Conservation (phyloP, 2,888 invertebrate species). For the Himalopsyche anomala region DNA sequence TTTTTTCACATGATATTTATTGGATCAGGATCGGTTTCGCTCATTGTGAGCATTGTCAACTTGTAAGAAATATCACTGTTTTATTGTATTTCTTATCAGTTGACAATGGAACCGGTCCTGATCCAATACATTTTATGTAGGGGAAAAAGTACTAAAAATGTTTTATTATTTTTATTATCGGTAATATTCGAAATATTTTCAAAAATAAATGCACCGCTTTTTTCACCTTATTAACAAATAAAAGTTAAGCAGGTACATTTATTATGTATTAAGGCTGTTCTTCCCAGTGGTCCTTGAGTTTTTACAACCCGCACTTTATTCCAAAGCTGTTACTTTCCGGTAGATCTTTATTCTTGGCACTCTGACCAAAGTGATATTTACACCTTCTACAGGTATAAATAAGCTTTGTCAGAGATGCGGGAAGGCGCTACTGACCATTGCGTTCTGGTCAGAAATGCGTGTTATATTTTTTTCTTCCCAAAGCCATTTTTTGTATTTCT, state of each 20-base stretch:
- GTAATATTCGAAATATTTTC: too few relatives aligned
- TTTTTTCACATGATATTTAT: too few relatives aligned
- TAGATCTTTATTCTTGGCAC: conserved; percentile 28
- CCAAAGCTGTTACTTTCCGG: conserved; percentile 6
- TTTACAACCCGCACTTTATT: conserved; percentile 26
- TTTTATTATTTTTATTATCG: too few relatives aligned
- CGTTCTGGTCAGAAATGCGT: conserved; percentile 10
- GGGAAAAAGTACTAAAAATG: too few relatives aligned
- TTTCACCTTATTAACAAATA: not conserved
- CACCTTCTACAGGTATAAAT: conserved; percentile 21
- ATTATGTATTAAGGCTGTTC: not conserved
- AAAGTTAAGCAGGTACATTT: not conserved
- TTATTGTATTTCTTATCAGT: too few relatives aligned
- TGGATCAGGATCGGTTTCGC: too few relatives aligned
- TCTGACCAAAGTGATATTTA: not conserved
- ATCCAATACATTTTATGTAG: too few relatives aligned
- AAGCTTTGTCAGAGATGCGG: conserved; percentile 13
- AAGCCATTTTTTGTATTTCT: too few relatives aligned
- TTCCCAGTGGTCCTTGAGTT: not conserved
- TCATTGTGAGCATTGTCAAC: too few relatives aligned
- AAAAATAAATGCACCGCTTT: too few relatives aligned
- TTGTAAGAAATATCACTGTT: too few relatives aligned
- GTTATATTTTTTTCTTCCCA: not conserved
- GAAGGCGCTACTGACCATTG: conserved; percentile 20
- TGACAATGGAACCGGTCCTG: too few relatives aligned